A percentile compares a stretch with the other conserved stretches of the same genome.
Evolutionary conservation across 2,113 vertebrate species (phyloP).

Genomic region (Eupsittula cactorum): DNA sequence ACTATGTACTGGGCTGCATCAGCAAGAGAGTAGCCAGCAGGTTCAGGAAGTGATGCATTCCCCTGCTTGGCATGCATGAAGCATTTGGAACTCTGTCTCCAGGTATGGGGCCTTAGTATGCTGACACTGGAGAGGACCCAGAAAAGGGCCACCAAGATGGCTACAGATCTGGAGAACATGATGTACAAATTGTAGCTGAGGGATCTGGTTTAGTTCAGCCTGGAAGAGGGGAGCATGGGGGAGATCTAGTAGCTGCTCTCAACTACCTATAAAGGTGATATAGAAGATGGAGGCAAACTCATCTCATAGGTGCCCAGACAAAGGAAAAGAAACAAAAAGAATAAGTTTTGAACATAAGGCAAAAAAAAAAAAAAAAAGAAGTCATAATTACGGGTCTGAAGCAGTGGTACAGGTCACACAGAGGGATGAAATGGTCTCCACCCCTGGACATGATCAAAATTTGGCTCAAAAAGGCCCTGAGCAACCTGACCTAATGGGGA

Average conservation of each 20-base stretch:
- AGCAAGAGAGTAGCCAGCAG: not conserved
- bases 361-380: not conserved
- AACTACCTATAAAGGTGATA: not conserved
- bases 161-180: not conserved
- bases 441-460: not conserved
- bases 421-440: not conserved
- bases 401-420: not conserved
- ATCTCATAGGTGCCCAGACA: not conserved
- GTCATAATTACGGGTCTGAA: not conserved
- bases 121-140: not conserved
- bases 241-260: not conserved
- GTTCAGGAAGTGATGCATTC: not conserved
- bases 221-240: fast-evolving
- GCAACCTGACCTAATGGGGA: not conserved
- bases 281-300: not conserved
- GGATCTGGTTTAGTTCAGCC: not conserved
- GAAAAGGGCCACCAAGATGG: not conserved
- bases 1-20: not conserved
- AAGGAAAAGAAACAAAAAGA: not conserved
- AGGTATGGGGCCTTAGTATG: not conserved
- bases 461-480: not conserved
- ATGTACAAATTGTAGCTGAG: not conserved
- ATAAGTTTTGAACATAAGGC: not conserved
- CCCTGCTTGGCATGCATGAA: not conserved
- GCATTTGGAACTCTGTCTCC: not conserved